Evolutionary conservation across 2,888 invertebrate species (phyloP).

Genomic region (Eulithis prunata): DNA sequence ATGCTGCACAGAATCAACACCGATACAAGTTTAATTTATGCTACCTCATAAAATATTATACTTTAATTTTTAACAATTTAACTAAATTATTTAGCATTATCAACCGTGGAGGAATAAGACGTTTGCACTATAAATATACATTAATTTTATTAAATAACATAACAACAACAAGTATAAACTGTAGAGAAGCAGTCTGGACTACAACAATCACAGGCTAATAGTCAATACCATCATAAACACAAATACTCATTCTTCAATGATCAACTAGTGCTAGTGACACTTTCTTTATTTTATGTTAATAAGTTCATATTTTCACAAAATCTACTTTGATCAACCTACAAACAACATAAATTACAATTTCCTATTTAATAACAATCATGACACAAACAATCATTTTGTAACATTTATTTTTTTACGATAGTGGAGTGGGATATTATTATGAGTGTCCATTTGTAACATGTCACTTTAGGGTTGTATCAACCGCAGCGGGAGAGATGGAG

Average conservation of each 20-base stretch:
- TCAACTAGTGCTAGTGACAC: slow-evolving; percentile 35
- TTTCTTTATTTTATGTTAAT: slow-evolving; percentile 62
- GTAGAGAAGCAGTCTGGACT: slow-evolving; percentile 54
- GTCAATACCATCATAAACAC: slow-evolving; percentile 43
- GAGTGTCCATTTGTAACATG: slow-evolving; percentile 16
- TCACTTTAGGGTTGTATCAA: slow-evolving; percentile 9
- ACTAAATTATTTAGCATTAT: slow-evolving; percentile 30
- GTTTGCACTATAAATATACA: slow-evolving; percentile 28
- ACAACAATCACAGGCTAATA: slow-evolving; percentile 51
- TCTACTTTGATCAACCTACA: slow-evolving; percentile 64
- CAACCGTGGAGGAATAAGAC: slow-evolving; percentile 29
- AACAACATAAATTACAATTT: slow-evolving; percentile 73
- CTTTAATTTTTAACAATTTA: slow-evolving; percentile 31
- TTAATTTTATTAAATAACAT: slow-evolving; percentile 31
- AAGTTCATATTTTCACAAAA: slow-evolving; percentile 59
- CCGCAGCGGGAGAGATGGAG: slow-evolving; percentile 17
- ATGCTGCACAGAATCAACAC: slow-evolving; percentile 31
- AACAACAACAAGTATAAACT: slow-evolving; percentile 44
- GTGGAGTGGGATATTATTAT: slow-evolving; percentile 21
- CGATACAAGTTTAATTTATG: slow-evolving; percentile 14
- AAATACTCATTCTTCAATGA: slow-evolving; percentile 43
- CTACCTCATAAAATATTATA: slow-evolving; percentile 34
- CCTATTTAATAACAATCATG: slow-evolving; percentile 62
- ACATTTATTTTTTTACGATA: slow-evolving; percentile 30
- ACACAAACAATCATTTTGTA: slow-evolving; percentile 59